Conservation (phyloP, 2,797 vertebrate species). For the Lutjanus argentimaculatus region DNA sequence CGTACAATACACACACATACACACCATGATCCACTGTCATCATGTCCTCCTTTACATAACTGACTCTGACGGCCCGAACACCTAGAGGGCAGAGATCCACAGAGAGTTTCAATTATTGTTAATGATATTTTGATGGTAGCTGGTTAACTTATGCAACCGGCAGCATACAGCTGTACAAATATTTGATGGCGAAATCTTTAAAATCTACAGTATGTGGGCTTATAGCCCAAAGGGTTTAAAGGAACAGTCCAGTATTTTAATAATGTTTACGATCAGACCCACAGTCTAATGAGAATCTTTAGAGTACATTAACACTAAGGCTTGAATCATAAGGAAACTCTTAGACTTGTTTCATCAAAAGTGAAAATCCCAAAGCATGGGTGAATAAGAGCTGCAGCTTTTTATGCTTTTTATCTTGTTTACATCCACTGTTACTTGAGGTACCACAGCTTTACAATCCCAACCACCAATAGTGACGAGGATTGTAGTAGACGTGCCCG, state of each 20-base stretch:
- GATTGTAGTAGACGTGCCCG: no score
- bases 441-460: no score
- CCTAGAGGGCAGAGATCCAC: constrained; percentile 79
- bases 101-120: constrained; percentile 79
- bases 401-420: background rate
- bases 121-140: constrained; percentile 81
- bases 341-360: background rate
- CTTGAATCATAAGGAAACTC: background rate
- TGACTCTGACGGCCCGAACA: constrained; percentile 67
- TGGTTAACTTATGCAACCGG: constrained; percentile 78
- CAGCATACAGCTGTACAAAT: constrained; percentile 66
- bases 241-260: constrained; percentile 27
- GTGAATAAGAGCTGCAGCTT: no score
- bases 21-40: constrained; percentile 62
- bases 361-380: no score
- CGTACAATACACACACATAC: constrained; percentile 25
- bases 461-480: no score
- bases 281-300: background rate
- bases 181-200: constrained; percentile 58
- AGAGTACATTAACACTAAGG: background rate
- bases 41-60: constrained; percentile 80
- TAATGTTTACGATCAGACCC: background rate
- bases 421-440: no score
- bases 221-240: constrained; percentile 36
- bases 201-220: constrained; percentile 38